Evolutionary conservation across 2,888 invertebrate genomes (phyloP).

Genomic region (Oxystoma pomonae): DNA sequence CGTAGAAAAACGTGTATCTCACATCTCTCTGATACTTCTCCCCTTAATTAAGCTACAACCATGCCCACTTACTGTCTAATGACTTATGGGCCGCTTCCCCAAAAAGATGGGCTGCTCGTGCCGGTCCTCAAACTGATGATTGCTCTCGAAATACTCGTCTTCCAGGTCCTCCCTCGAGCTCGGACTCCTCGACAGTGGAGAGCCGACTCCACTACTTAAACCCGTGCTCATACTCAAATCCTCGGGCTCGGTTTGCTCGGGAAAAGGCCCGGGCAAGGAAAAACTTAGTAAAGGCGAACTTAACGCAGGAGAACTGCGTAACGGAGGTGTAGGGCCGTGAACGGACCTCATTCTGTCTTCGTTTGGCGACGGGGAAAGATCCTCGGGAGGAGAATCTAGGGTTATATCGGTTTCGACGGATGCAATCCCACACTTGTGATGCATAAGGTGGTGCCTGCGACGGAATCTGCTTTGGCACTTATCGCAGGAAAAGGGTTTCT

Average conservation of each 20-base stretch:
- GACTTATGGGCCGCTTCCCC: conserved; percentile 39
- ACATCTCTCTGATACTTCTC: no score
- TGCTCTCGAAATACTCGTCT: conserved; percentile 45
- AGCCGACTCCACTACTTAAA: conserved; percentile 49
- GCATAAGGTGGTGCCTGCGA: conserved; percentile 79
- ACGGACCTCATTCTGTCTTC: conserved; percentile 46
- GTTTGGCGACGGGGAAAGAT: conserved; percentile 22
- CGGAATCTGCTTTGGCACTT: conserved; percentile 75
- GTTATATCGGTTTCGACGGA: conserved; percentile 36
- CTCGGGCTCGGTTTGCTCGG: conserved; percentile 89
- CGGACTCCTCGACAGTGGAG: conserved; percentile 48
- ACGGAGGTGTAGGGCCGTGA: conserved; percentile 35
- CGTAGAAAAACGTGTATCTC: no score
- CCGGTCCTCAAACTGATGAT: conserved; percentile 45
- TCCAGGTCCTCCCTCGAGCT: conserved; percentile 46
- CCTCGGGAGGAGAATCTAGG: conserved; percentile 36
- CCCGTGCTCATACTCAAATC: conserved; percentile 74
- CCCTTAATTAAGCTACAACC: no score
- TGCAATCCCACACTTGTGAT: conserved; percentile 70
- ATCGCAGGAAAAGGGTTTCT: conserved; percentile 82
- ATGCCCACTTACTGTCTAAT: no score
- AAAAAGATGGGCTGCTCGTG: conserved; percentile 54
- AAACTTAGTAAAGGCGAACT: conserved; percentile 16
- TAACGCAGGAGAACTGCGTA: conserved; percentile 38
- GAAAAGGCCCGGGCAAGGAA: conserved; percentile 46